A percentile compares a stretch with the other conserved stretches of the same genome.
Conservation (phyloP, 2,888 invertebrate genomes). For the Cinara cedri region DNA sequence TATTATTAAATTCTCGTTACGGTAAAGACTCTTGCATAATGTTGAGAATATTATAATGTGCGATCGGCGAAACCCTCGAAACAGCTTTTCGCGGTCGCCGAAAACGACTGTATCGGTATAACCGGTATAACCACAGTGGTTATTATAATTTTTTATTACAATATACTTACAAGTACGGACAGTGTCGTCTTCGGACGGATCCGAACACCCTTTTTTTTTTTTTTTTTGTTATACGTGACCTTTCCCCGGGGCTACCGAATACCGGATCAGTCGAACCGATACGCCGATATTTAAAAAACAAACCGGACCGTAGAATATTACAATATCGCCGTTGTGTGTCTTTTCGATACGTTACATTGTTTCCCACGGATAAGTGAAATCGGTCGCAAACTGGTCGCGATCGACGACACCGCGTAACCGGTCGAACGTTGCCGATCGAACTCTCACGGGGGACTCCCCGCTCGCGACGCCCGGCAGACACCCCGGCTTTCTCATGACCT, state of each 20-base stretch:
- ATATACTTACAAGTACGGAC: not conserved
- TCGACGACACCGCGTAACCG: constrained; percentile 32
- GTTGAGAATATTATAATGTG: too few species aligned
- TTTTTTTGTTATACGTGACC: not conserved
- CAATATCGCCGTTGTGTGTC: not conserved
- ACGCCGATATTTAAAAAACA: not conserved
- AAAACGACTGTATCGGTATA: not conserved
- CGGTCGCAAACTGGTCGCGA: constrained; percentile 46
- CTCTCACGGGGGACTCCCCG: constrained; percentile 23
- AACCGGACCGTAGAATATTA: not conserved
- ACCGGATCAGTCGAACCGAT: not conserved
- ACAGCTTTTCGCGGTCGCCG: too few species aligned
- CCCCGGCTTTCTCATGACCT: constrained; percentile 46
- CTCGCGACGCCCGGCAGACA: constrained; percentile 4
- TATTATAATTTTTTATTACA: not conserved
- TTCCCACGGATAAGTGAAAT: constrained; percentile 44
- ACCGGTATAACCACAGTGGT: not conserved
- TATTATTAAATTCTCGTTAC: too few species aligned
- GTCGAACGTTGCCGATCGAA: constrained; percentile 54
- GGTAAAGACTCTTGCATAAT: too few species aligned
- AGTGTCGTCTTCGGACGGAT: not conserved
- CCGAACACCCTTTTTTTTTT: not conserved
- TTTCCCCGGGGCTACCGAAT: not conserved
- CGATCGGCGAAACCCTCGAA: too few species aligned
- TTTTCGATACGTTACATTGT: constrained; percentile 35